Evolutionary conservation across 2,888 invertebrate species (phyloP), one percentile per base, ranked within the genome.

Genomic region (Odontocerum albicorne): DNA sequence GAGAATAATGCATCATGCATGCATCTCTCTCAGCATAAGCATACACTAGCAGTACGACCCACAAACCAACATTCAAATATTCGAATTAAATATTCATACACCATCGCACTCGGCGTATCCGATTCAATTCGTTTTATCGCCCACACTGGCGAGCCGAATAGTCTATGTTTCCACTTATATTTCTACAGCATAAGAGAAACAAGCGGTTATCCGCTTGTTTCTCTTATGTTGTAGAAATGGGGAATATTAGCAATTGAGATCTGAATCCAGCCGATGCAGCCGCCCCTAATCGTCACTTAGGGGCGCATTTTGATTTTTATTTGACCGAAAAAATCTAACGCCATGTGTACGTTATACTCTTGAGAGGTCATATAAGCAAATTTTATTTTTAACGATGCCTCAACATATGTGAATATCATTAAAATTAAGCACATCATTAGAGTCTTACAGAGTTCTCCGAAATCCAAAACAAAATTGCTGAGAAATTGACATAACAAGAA

Each of bases 1-100:
- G n/a, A n/a, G n/a, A n/a, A n/a, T n/a, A n/a, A n/a, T n/a, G n/a
- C n/a, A 32, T 4, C 1, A 10, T 20, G 27, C 31, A 33, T 54
- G 49, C 54, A 54, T 43, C 38, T 42, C 27, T 32, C 22, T 10
- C 31, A 6, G 33, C 12, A 43, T 55, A 44, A 39, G 21, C 39
- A 44, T 49, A 47, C 49, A 42, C 38, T 42, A 22, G 27, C 7
- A 22, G 49, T 15, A 13, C 47, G 42, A 49, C 43, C 40, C 40
- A 38, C 42, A 54, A 47, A 49, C 44, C 44, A 43, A 32, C 49
- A 45, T 44, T 38, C 43, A 32, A 53, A 54, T 49, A 17, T 54
- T n/a, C 21, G 32, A 45, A 55, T 55, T 45, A 55, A 55, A 55
- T 55, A 57, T 57, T 53, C 57, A 57, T 57, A 36, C 31, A 42